Percentiles rank a stretch among this genome's conserved stretches.
Evolutionary conservation across 2,888 invertebrate genomes (phyloP).

Genomic region (Xylota segnis): DNA sequence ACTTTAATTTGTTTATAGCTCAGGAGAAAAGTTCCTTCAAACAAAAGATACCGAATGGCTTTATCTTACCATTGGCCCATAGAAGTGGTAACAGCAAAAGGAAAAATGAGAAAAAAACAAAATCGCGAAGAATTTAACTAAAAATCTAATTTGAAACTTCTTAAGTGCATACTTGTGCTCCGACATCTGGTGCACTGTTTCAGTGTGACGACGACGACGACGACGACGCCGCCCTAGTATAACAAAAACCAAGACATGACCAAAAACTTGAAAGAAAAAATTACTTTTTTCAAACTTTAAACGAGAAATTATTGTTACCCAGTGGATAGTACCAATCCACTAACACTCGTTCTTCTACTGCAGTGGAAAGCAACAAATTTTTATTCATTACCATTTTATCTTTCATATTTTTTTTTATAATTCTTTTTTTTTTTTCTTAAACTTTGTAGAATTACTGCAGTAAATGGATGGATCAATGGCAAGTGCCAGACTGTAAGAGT

Average conservation of each 20-base stretch:
- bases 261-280: slow-evolving; percentile 40
- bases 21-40: slow-evolving; percentile 42
- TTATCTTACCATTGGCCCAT: slow-evolving; percentile 19
- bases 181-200: slow-evolving; percentile 71
- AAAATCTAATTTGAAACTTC: slow-evolving; percentile 74
- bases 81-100: background rate
- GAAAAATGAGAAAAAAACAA: slow-evolving; percentile 38
- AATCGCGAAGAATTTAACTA: slow-evolving; percentile 65
- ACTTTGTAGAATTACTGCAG: background rate
- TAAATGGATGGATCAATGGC: slow-evolving; percentile 19
- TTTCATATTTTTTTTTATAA: slow-evolving; percentile 1
- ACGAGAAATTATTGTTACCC: slow-evolving; percentile 58
- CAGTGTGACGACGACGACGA: background rate
- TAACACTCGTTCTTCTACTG: background rate
- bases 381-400: slow-evolving; percentile 21
- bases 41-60: slow-evolving; percentile 47
- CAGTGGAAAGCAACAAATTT: slow-evolving; percentile 28
- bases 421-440: background rate
- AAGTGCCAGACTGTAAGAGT: slow-evolving; percentile 27
- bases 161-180: slow-evolving; percentile 74
- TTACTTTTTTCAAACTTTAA: slow-evolving; percentile 62
- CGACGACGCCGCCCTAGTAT: background rate
- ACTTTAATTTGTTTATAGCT: slow-evolving; percentile 73
- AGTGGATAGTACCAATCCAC: background rate
- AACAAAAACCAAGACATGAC: slow-evolving; percentile 32